These are phyloP conservation scores for Dynastes grantii DNA, from an alignment of 2,888 invertebrate species.

Conservation along the genomic window DNA sequence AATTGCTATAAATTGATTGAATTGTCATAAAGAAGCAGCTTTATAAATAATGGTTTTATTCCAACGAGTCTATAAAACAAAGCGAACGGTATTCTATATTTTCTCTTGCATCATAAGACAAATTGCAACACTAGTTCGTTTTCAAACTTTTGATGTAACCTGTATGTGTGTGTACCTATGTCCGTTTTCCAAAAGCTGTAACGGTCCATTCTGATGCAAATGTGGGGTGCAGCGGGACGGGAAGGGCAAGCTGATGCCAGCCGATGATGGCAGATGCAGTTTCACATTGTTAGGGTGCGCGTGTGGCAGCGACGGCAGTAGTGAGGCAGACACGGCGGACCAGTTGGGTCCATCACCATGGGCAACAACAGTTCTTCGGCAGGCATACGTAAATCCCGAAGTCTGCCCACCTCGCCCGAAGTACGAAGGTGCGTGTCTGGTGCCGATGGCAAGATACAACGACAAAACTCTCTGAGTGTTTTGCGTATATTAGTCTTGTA, in stretches of 20 bases:
- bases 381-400: constrained; percentile 74
- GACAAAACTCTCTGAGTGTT: constrained; percentile 3
- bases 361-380: constrained; percentile 66
- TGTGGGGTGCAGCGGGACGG: constrained; percentile 61
- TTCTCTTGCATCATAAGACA: background rate
- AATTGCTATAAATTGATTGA: too few relatives aligned
- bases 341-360: constrained; percentile 60
- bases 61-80: too few relatives aligned
- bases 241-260: constrained; percentile 30
- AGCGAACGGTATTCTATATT: too few relatives aligned
- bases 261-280: constrained; percentile 59
- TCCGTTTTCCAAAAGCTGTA: constrained; percentile 53
- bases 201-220: constrained; percentile 65
- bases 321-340: constrained; percentile 43
- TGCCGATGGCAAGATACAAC: background rate
- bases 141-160: background rate
- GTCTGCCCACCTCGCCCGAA: constrained; percentile 81
- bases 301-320: constrained; percentile 51
- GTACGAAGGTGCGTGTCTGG: constrained; percentile 63
- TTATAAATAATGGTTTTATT: too few relatives aligned
- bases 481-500: background rate
- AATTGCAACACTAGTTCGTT: background rate
- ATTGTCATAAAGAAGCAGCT: too few relatives aligned
- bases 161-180: constrained; percentile 23
- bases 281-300: constrained; percentile 60